Evolutionary conservation across 2,113 vertebrate genomes (phyloP).

Genomic region (Meleagris gallopavo): DNA sequence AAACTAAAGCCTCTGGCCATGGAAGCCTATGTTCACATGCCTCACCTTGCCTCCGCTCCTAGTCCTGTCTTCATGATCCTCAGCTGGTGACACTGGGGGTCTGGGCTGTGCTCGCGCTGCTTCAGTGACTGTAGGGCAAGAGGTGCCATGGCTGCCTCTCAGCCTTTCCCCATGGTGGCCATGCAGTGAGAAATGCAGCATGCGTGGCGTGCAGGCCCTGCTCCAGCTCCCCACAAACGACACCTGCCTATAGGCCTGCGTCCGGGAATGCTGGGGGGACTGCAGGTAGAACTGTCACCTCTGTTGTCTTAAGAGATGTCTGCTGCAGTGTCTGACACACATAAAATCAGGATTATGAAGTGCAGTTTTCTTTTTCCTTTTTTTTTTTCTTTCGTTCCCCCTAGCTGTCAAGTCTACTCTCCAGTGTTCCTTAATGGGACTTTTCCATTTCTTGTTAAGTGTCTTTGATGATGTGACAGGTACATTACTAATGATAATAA

Average conservation of each 20-base stretch:
- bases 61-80: neutral
- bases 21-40: accelerated
- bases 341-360: neutral
- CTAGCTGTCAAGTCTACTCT: neutral
- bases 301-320: neutral
- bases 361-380: accelerated
- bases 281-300: neutral
- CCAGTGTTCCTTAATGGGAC: neutral
- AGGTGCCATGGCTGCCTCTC: accelerated
- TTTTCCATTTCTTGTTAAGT: neutral
- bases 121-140: accelerated
- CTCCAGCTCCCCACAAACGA: neutral
- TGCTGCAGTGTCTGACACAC: neutral
- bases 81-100: accelerated
- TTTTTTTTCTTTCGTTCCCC: too few relatives aligned
- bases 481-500: neutral
- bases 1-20: neutral
- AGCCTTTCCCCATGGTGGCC: neutral
- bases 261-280: neutral
- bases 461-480: neutral
- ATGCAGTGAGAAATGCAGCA: neutral
- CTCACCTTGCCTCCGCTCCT: neutral
- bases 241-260: neutral
- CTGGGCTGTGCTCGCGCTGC: accelerated
- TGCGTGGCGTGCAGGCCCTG: accelerated